Evolutionary conservation across 2,113 vertebrate species (phyloP).

Genomic region (Sigmodon hispidus): DNA sequence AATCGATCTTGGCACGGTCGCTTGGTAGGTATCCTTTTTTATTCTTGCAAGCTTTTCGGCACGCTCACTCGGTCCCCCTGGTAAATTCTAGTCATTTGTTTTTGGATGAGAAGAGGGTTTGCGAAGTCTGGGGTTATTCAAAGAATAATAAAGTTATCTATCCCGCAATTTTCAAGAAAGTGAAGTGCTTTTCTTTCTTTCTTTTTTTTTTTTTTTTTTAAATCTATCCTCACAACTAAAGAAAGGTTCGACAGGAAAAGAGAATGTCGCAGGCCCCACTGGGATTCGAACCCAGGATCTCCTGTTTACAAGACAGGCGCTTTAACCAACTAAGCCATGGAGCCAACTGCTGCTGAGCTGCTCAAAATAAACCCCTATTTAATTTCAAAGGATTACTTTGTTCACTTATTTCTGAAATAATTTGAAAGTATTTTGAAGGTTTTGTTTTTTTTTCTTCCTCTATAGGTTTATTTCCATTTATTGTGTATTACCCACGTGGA

Average conservation of each 20-base stretch:
- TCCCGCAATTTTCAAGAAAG: background rate
- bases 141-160: too few relatives aligned
- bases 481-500: background rate
- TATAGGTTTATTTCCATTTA: background rate
- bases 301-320: slow-evolving; percentile 57
- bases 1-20: background rate
- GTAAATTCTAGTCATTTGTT: background rate
- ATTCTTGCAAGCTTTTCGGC: background rate
- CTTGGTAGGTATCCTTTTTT: background rate
- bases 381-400: background rate
- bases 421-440: background rate
- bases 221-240: background rate
- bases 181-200: too few relatives aligned
- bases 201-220: too few relatives aligned
- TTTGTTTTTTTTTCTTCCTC: background rate
- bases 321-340: slow-evolving; percentile 63
- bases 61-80: fast-evolving
- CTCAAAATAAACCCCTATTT: background rate
- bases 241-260: background rate
- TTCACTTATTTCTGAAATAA: background rate
- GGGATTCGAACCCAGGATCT: slow-evolving; percentile 63
- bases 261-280: background rate
- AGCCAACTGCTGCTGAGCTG: fast-evolving
- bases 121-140: background rate
- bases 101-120: background rate